Percentiles rank a stretch among this genome's conserved stretches.
These are phyloP conservation scores for Aricia artaxerxes DNA, from an alignment of 2,888 invertebrate genomes.

Conservation along the genomic window DNA sequence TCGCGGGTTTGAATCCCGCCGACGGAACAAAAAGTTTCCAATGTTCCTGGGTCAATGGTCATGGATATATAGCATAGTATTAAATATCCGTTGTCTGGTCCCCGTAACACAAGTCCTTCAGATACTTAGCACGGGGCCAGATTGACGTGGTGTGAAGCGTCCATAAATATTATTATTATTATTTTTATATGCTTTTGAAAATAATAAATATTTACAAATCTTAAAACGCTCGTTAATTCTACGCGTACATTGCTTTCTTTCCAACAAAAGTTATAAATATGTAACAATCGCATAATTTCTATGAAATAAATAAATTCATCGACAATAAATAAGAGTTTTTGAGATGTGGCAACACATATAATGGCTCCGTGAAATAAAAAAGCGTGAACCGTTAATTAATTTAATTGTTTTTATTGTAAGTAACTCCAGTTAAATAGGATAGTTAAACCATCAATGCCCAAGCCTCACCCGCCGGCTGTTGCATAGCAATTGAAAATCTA, in stretches of 20 bases:
- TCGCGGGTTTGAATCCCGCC: no score
- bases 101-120: no score
- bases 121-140: no score
- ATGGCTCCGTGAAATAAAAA: neutral
- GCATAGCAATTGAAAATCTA: no score
- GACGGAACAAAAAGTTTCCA: no score
- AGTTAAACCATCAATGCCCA: no score
- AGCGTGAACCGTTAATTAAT: neutral
- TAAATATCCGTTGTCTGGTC: no score
- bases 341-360: neutral
- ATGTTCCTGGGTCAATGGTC: no score
- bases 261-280: neutral
- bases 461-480: no score
- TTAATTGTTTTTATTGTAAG: neutral
- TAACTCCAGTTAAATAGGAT: neutral
- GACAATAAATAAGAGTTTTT: neutral
- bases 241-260: slow-evolving; percentile 1
- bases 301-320: neutral
- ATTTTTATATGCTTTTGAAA: neutral
- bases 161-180: no score
- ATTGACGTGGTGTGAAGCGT: no score
- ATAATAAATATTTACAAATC: neutral
- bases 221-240: neutral
- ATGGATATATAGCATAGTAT: no score
- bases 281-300: neutral